Evolutionary conservation across 2,888 invertebrate genomes (phyloP).

Genomic region (Ariolimax columbianus): DNA sequence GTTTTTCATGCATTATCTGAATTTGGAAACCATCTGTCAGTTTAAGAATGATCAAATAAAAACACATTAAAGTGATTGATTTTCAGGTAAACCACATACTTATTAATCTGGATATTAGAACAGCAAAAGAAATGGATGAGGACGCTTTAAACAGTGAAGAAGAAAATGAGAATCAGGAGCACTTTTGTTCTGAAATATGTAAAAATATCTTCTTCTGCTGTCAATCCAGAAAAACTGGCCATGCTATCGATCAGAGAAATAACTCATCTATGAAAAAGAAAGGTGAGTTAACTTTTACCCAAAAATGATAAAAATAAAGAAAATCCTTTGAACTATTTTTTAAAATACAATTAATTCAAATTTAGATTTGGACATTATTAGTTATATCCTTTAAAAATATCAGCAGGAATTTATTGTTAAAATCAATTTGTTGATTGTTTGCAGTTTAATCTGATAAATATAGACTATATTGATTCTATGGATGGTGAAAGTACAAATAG

Average conservation of each 20-base stretch:
- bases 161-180: slow-evolving; percentile 23
- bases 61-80: background rate
- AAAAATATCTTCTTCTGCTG: slow-evolving; percentile 8
- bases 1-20: too few relatives aligned
- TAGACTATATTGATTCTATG: too few relatives aligned
- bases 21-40: too few relatives aligned
- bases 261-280: slow-evolving; percentile 41
- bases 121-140: slow-evolving; percentile 59
- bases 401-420: too few relatives aligned
- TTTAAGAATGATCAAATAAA: background rate
- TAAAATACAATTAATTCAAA: too few relatives aligned
- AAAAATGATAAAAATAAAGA: too few relatives aligned
- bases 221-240: background rate
- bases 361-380: too few relatives aligned
- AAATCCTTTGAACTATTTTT: too few relatives aligned
- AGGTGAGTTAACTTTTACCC: slow-evolving; percentile 38
- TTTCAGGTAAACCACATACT: slow-evolving; percentile 75
- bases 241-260: background rate
- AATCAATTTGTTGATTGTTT: too few relatives aligned
- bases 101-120: slow-evolving; percentile 74
- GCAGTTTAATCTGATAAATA: too few relatives aligned
- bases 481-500: too few relatives aligned
- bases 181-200: background rate
- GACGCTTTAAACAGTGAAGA: slow-evolving; percentile 55
- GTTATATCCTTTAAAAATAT: too few relatives aligned